Evolutionary conservation across 1,140 invertebrate genomes (phyloP), one percentile per base, ranked within the genome.

Genomic region (Pseudomyrmex gracilis): DNA sequence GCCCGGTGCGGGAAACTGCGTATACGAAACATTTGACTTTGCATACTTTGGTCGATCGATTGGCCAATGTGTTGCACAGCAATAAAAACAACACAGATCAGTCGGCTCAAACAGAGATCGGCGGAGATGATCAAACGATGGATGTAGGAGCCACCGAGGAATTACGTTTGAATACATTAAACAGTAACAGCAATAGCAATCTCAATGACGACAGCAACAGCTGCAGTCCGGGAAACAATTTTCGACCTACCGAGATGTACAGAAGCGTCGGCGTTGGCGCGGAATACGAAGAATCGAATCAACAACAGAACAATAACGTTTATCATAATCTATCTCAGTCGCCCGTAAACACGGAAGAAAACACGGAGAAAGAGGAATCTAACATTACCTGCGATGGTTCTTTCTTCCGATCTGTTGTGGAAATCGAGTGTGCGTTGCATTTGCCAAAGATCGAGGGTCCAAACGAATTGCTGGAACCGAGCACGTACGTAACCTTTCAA

Each of bases 401-500:
- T 80, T 83, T 82, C 43, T 95, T 94, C 67, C 94, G 93, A 90
- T 95, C 94, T 49, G 90, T 93, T n/a, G 90, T 96, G 15, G 92
- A 94, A 49, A 95, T 96, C 63, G 94, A 95, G 53, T 94, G 94
- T 74, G 96, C 96, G 15, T 91, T 95, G 43, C 95, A 96, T 87
- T 92, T 96, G 78, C 95, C 95, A 0, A 92, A 92, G 49, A 93
- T 94, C 82, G 94, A 93, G 68, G 93, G 92, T 92, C 87, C 86
- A 57, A 91, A 91, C 63, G 86, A 90, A 63, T 24, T 92, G 12
- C 89, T 95, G 15, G 93, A 94, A 49, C 96, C 95, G 8, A 95
- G 94, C 87, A 95, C 95, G 51, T 96, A 96, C 85, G 95, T 96
- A 17, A 95, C 95, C 66, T 96, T 96, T 89, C 95, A 96, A 91